Percentiles rank a stretch among this genome's conserved stretches.
phyloP scores from a whole-genome alignment of 2,113 vertebrate species.

The Grus americana region DNA sequence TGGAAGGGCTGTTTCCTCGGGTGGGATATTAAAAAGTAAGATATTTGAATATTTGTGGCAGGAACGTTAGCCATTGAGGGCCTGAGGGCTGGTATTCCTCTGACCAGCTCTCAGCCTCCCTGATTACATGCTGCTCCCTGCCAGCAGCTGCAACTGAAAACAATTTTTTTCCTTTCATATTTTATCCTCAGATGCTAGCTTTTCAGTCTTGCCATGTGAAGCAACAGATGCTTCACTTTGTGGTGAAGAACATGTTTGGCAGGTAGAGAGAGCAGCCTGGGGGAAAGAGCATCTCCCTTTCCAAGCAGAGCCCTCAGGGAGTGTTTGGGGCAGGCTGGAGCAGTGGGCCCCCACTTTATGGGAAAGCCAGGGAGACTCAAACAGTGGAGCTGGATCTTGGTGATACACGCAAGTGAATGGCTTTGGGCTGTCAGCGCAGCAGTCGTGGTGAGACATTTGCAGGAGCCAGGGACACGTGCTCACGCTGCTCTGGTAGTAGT shows the following conservation, averaged over 20 bases:
- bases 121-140: background rate
- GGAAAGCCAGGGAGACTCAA: background rate
- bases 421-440: background rate
- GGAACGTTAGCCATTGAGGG: background rate
- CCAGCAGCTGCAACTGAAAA: background rate
- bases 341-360: background rate
- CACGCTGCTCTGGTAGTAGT: background rate
- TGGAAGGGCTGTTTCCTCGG: background rate
- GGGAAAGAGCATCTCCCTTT: background rate
- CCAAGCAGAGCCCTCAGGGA: background rate
- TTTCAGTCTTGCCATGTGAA: background rate
- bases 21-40: background rate
- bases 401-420: background rate
- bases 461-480: background rate
- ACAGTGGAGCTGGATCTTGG: background rate
- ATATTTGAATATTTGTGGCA: background rate
- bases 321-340: background rate
- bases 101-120: background rate
- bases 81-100: background rate
- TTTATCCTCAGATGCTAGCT: background rate
- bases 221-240: background rate
- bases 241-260: background rate
- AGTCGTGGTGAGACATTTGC: fast-evolving
- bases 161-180: background rate
- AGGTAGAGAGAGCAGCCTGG: background rate